Base-by-base conservation (phyloP, 1,140 invertebrate species). In the Chironomus striatipennis region DNA sequence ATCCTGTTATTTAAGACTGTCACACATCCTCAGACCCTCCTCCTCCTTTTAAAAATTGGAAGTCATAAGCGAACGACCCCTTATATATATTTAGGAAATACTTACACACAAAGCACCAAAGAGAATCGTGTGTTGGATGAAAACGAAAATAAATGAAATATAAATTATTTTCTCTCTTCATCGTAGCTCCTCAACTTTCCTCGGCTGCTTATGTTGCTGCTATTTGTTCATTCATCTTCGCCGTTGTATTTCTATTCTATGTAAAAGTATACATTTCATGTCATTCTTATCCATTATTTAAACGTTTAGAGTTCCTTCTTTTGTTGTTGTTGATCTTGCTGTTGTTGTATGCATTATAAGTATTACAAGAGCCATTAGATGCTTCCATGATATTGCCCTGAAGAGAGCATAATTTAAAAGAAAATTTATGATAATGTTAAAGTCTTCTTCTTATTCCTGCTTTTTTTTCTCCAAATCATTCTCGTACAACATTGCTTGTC, bases 351-450 rank as follows among this genome's bases (percentile, higher is more conserved):
- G 65, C 65, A 21, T 70, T 20, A 70, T 21, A 21, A 70, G 65
- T 70, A 70, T 70, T 70, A 70, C 20, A 70, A 70, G 17, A 57
- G 65, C 65, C 65, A 70, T 70, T 70, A 70, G 65, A 70, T 70
- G 18, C 20, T 70, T 70, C 10, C 65, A 20, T 70, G 65, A 18
- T 70, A 70, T 70, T 70, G 65, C 65, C 65, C 65, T 70, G 17
- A 70, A 21, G 65, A 70, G 65, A 70, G 65, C 65, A 70, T 70
- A 70, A 70, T 70, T 70, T 70, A 18, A 18, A 70, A 70, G 65
- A 70, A 70, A 70, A 70, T 70, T 70, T 70, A 70, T 70, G 65
- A 21, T 70, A 70, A 70, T 70, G 65, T 70, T 70, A 17, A 70
- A 70, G 20, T 70, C 20, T 67, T 67, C 18, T 57, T 57, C n/a